phyloP scores from a whole-genome alignment of 2,113 vertebrate genomes.

The Mustela nigripes region DNA sequence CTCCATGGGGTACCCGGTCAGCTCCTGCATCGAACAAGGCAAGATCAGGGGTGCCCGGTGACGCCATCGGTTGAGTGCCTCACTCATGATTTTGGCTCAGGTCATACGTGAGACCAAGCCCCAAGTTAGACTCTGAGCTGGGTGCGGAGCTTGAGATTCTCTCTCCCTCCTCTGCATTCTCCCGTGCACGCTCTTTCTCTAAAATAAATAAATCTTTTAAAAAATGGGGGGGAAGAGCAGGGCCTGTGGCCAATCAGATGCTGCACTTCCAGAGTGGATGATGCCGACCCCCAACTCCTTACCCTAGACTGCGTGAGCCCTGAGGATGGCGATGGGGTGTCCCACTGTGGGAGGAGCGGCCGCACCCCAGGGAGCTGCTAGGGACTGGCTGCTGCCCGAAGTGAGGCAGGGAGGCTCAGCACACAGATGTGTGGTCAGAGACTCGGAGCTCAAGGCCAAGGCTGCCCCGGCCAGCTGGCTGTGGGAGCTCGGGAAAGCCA shows the following conservation, averaged over 20 bases:
- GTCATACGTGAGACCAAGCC: neutral
- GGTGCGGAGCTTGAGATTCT: neutral
- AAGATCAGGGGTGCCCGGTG: neutral
- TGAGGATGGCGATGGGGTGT: neutral
- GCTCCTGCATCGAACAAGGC: conserved; percentile 32
- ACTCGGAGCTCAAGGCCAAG: neutral
- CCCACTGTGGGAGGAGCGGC: too few relatives aligned
- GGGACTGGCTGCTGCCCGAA: neutral
- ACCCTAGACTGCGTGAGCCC: too few relatives aligned
- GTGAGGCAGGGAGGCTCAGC: neutral
- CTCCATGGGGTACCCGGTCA: conserved; percentile 53
- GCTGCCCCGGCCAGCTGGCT: neutral
- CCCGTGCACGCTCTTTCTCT: rapidly evolving
- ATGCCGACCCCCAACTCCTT: neutral
- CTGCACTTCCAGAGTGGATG: neutral
- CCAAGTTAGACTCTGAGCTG: neutral
- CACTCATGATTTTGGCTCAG: neutral
- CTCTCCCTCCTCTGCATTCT: neutral
- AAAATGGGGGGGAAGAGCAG: neutral
- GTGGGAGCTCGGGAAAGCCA: neutral
- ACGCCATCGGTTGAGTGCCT: neutral
- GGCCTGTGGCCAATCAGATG: neutral
- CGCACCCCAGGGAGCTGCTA: too few relatives aligned
- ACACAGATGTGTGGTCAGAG: neutral
- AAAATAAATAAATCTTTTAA: neutral